Evolutionary conservation across 2,888 invertebrate species (phyloP).

Genomic region (Sisyra nigra): DNA sequence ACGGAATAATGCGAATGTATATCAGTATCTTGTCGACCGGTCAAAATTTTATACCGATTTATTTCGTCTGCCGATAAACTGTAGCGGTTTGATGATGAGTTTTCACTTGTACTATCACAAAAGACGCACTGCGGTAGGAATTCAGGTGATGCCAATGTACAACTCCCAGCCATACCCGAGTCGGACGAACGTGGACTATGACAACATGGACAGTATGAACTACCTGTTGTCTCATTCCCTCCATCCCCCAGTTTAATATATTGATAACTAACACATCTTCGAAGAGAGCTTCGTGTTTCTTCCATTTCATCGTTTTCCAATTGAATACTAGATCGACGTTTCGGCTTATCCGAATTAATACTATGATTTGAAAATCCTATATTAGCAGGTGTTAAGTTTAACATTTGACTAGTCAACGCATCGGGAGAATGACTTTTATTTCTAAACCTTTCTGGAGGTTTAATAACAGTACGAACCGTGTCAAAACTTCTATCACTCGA

Average conservation of each 20-base stretch:
- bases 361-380: conserved; percentile 32
- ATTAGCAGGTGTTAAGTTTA: conserved; percentile 17
- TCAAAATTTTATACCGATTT: conserved; percentile 15
- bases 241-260: conserved; percentile 21
- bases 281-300: conserved; percentile 17
- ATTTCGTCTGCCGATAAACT: conserved; percentile 16
- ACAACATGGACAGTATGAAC: conserved; percentile 20
- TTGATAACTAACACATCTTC: conserved; percentile 33
- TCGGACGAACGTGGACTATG: conserved; percentile 63
- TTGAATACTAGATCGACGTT: conserved; percentile 24
- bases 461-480: conserved; percentile 22
- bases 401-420: background rate
- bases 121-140: conserved; percentile 20
- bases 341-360: conserved; percentile 41
- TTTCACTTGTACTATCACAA: conserved; percentile 15
- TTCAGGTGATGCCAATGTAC: conserved; percentile 56
- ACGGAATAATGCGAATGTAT: background rate
- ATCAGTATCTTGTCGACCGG: conserved; percentile 11
- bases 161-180: conserved; percentile 75
- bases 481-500: conserved; percentile 18
- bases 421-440: conserved; percentile 24
- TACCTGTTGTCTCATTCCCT: conserved; percentile 10
- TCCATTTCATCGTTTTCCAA: background rate
- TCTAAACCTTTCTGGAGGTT: conserved; percentile 44
- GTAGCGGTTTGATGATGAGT: conserved; percentile 15